Evolutionary conservation across 2,113 vertebrate genomes (phyloP), one percentile per base, ranked within the genome.

Genomic region (Oncorhynchus clarkii): DNA sequence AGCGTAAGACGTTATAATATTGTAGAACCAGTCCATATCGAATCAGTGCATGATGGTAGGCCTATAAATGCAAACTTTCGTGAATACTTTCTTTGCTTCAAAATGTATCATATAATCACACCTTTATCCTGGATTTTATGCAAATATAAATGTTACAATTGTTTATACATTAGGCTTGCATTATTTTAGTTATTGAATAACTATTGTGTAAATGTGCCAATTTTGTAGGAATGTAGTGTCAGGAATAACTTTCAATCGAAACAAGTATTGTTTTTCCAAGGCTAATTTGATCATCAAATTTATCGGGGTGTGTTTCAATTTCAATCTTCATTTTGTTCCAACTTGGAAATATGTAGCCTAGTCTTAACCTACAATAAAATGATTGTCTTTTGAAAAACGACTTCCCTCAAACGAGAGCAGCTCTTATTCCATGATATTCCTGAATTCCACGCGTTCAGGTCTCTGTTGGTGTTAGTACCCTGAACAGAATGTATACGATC

Each of bases 401-500:
- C 20, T 57, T 57, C 4, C 54, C 54, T 57, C 20, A 57, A 57
- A 57, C 54, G 13, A 57, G 54, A 57, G 54, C 6, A 20, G 14
- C 54, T 57, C 14, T 57, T 14, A 57, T 14, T 18, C 4, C 13
- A 20, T 6, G 18, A 31, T 14, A 20, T 57, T 57, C 14, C 14
- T 20, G 54, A 57, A 57, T 20, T 14, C 16, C 54, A 57, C 18
- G 54, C 20, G 8, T 45, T 16, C 65, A 16, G 5, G 9, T 34
- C 29, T 8, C 27, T 22, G 5, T 16, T 65, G 64, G 60, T 62
- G 74, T 73, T 70, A 7, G 13, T 59, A 57, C 78, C 72, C 57
- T 69, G 82, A 88, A 82, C 57, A 74, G 84, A 87, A 82, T 82
- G 66, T 39, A 83, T 77, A 78, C 68, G 80, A 70, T 59, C 89